Conservation (phyloP, 1,140 invertebrate genomes). For the Leptonema lineaticorne region DNA sequence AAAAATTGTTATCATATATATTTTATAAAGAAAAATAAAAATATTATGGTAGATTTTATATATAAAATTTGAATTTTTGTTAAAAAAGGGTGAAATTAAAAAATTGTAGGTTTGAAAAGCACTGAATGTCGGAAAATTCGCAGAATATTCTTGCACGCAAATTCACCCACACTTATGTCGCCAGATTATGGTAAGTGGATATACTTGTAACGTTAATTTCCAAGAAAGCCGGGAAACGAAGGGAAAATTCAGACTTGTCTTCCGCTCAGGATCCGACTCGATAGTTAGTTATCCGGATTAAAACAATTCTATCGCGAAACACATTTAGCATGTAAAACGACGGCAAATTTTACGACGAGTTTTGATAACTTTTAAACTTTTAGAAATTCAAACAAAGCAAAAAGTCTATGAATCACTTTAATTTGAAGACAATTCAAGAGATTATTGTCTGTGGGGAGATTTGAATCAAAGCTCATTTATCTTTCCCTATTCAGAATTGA, state of each 20-base stretch:
- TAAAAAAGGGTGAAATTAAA: not conserved
- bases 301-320: slow-evolving; percentile 9
- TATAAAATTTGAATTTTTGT: not conserved
- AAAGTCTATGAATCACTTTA: not conserved
- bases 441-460: not conserved
- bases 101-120: slow-evolving; percentile 1
- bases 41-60: not conserved
- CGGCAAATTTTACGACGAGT: too few relatives aligned
- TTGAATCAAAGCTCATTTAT: slow-evolving; percentile 19
- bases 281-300: slow-evolving; percentile 29
- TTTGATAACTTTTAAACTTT: too few relatives aligned
- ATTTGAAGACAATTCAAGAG: not conserved
- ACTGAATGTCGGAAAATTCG: too few relatives aligned
- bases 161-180: slow-evolving; percentile 15
- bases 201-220: slow-evolving; percentile 43
- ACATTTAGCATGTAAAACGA: too few relatives aligned
- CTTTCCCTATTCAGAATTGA: slow-evolving; percentile 6
- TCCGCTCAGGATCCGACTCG: too few relatives aligned
- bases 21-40: too few relatives aligned
- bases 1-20: not conserved
- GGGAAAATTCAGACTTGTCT: slow-evolving; percentile 24
- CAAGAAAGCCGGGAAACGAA: not conserved
- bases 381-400: too few relatives aligned
- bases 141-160: not conserved
- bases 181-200: slow-evolving; percentile 41